Base-by-base conservation (phyloP, 2,888 invertebrate species). In the Eledone cirrhosa region DNA sequence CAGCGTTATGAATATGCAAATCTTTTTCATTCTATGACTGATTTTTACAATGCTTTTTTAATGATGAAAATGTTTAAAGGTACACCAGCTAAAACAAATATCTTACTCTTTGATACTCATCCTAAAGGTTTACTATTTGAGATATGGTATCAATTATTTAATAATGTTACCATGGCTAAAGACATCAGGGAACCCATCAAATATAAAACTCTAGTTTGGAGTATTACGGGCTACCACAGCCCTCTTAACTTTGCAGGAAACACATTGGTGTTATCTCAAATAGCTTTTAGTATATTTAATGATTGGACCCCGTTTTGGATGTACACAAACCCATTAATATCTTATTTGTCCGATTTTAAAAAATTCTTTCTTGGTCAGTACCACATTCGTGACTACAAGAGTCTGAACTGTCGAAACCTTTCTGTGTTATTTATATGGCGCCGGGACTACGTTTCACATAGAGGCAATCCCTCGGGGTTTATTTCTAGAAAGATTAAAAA, bases 381-480 rank as follows among this genome's bases (percentile, higher is more conserved):
- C 77, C 65, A 77, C 0, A 80, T 87, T 19, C 14, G 74, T 2
- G 74, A 76, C 8, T 72, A 72, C 5, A 80, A 81, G 19, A 69
- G 31, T 5, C 78, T 86, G 22, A 80, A 88, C 81, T 90, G 90
- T 82, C 65, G 82, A 22, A 81, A 82, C 19, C 79, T 90, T 7
- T 82, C 81, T 11, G 82, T 90, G n/a, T 77, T 88, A 22, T 85
- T 90, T 78, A 85, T 90, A n/a, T 89, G 89, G 88, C 83, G 90
- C 31, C 82, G 86, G 7, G 86, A 90, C 79, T 90, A 90, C 79
- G 82, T 90, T 24, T 89, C 90, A 2, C 90, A 90, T 82, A 90
- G 90, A 0, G 81, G 90, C 65, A 90, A 90, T 80, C 89, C 89
- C 2, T 74, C 80, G 1, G 90, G 90, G 5, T 75, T 81, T 16